Evolutionary conservation across 2,888 invertebrate genomes (phyloP), one percentile per base, ranked within the genome.

Genomic region (Unio delphinus): DNA sequence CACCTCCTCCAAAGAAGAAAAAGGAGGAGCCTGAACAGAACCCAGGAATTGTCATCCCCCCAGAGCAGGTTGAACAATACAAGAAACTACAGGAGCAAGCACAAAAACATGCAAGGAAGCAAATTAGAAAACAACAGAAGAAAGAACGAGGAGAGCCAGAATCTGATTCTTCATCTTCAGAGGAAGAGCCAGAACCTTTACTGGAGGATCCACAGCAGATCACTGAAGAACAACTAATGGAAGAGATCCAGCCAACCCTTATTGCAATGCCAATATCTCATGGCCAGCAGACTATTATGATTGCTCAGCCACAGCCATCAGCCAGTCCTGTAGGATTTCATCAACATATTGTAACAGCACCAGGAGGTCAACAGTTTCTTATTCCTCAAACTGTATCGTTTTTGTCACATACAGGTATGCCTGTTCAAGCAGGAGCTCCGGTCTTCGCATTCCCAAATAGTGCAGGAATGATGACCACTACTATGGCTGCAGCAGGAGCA

Each of bases 41-140:
- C 67, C 81, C 80, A 11, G 78, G 76, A 28, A 79, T 81, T 74
- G 80, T 80, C 54, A 87, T 88, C 67, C 88, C 88, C 23, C 87
- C 89, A 18, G 89, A 89, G 69, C 87, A 88, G 70, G 86, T 80
- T 55, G 88, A 87, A 65, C 86, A 84, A 73, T 89, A 88, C 70
- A 83, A 86, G 65, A 82, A 79, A 57, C 77, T 88, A 28, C 87
- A 87, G 93, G 68, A 96, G 90, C 78, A 96, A 92, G 89, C 96
- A 94, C 84, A 96, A 91, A 80, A 96, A 92, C 89, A 97, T 90
- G 80, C 96, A 94, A 81, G 96, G 91, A 89, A 95, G 94, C 78
- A 96, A 90, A 85, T 96, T 91, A 75, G 82, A 61, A 72, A 81
- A 26, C 78, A 96, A 90, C 86, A 96, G 92, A 85, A 83, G 66